Base-by-base conservation (phyloP, 2,888 invertebrate species). In the Blastobasis adustella region DNA sequence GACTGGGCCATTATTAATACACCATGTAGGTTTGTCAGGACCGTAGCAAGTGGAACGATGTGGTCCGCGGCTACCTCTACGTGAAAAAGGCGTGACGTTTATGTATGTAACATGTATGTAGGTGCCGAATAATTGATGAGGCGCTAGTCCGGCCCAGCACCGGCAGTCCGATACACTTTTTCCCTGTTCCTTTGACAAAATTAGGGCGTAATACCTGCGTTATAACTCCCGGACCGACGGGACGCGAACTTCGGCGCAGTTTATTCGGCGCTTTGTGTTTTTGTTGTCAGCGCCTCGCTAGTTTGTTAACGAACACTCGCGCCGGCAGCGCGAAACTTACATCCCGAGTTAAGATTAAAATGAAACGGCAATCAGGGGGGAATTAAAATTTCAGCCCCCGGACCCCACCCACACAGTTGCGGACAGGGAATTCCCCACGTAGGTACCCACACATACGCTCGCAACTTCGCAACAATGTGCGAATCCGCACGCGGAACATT, bases 311-410 rank as follows among this genome's bases (percentile, higher is more conserved):
- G 9, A 9, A 9, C 7, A 4, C 40, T 9, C 7, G 9, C 40
- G 9, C 9, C 40, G 40, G 9, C 40, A 73, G 74, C 68, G 67
- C 65, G 53, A 61, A 76, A 79, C 66, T 78, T 79, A 69, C 60
- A 52, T 40, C 56, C 58, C 63, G 68, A 73, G 69, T 70, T 69
- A 69, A 72, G 73, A 79, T 79, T 79, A 74, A 75, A 81, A 77
- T 69, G 73, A 79, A 69, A 73, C 65, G 67, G 66, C 72, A 71
- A 71, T 70, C 69, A 70, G 66, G 63, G 69, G 70, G 23, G 72
- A 71, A 76, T 78, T 72, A 75, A 78, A 71, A 75, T 69, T 65
- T 63, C 58, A 61, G 23, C 23, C 23, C 23, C 23, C 58, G 54
- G 60, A 64, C 23, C 23, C 23, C n/a, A n/a, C n/a, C 23, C 23